These are phyloP conservation scores for Philypnodon macrostomus DNA, from an alignment of 2,797 vertebrate genomes.

Conservation along the genomic window DNA sequence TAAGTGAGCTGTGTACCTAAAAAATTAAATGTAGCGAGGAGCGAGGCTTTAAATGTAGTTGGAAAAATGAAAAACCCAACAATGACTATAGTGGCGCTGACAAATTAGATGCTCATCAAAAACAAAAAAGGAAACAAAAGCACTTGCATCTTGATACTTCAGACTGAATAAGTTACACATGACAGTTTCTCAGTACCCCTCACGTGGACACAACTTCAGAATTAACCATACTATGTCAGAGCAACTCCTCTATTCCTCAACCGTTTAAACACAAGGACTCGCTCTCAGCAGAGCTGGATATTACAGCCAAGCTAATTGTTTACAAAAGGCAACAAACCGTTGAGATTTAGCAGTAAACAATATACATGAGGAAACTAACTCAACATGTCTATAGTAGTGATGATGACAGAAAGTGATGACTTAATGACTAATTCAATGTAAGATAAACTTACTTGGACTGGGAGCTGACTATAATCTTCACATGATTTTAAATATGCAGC, in stretches of 20 bases:
- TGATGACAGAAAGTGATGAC: slow-evolving; percentile 45
- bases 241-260: slow-evolving; percentile 52
- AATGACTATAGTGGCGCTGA: slow-evolving; percentile 34
- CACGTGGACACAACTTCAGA: slow-evolving; percentile 23
- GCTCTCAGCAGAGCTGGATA: slow-evolving; percentile 80
- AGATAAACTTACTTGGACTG: background rate
- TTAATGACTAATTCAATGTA: background rate
- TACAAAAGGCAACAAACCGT: slow-evolving; percentile 85
- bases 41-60: slow-evolving; percentile 66
- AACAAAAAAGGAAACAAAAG: slow-evolving; percentile 13
- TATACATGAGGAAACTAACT: slow-evolving; percentile 47
- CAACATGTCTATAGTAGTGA: slow-evolving; percentile 73
- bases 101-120: slow-evolving; percentile 36
- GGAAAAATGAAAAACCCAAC: slow-evolving; percentile 32
- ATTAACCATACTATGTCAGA: slow-evolving; percentile 26
- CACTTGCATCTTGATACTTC: slow-evolving; percentile 24
- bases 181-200: slow-evolving; percentile 41
- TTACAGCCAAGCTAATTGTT: slow-evolving; percentile 85
- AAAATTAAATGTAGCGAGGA: slow-evolving; percentile 70
- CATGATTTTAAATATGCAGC: slow-evolving; percentile 3
- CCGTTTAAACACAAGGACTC: slow-evolving; percentile 59
- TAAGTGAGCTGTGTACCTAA: slow-evolving; percentile 79
- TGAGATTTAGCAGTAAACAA: slow-evolving; percentile 82
- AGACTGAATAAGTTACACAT: slow-evolving; percentile 34
- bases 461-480: slow-evolving; percentile 5